Evolutionary conservation across 2,888 invertebrate genomes (phyloP), one percentile per base, ranked within the genome.

Genomic region (Acanthopleura granulata): DNA sequence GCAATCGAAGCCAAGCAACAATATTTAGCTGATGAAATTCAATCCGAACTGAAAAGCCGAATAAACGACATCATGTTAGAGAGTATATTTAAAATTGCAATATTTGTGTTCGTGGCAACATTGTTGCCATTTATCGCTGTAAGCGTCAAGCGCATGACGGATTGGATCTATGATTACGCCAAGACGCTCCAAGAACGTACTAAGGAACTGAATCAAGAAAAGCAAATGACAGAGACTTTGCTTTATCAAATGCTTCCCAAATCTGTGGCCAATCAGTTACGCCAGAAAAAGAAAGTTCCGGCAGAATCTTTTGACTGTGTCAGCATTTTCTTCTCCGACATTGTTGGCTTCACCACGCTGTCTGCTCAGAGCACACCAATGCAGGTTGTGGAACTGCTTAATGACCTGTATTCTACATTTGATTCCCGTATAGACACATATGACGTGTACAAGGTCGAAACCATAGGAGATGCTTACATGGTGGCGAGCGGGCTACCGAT

Each of bases 401-500:
- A 86, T 79, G 79, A 76, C 72, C 75, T 86, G 69, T 86, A 86
- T 75, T 81, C 82, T 49, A 82, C 79, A 49, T 86, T 86, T 76
- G 86, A 86, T 74, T 76, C 78, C 15, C 77, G 85, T 12, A 86
- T 86, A 27, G 84, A 84, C 69, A 82, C 82, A 1, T 86, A 86
- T 72, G 86, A 86, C 72, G 85, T 86, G 12, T 86, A 86, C 77
- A 86, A 86, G 72, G 85, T 66, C 3, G 66, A 66, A 27, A 66
- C 66, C 4, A 66, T 66, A 22, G 66, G 66, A 66, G 66, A 66
- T 69, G 84, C 85, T 12, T 85, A 85, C 73, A 85, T 85, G 85
- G 85, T 86, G n/a, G 85, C 84, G 16, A 85, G 85, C 75, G 86
- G 86, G 49, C 81, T 85, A 12, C 85, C 85, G 0, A 73, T 76